A percentile compares a stretch with the other conserved stretches of the same genome.
These are phyloP conservation scores for Heliconius congener DNA, from an alignment of 1,140 invertebrate species.

Conservation along the genomic window DNA sequence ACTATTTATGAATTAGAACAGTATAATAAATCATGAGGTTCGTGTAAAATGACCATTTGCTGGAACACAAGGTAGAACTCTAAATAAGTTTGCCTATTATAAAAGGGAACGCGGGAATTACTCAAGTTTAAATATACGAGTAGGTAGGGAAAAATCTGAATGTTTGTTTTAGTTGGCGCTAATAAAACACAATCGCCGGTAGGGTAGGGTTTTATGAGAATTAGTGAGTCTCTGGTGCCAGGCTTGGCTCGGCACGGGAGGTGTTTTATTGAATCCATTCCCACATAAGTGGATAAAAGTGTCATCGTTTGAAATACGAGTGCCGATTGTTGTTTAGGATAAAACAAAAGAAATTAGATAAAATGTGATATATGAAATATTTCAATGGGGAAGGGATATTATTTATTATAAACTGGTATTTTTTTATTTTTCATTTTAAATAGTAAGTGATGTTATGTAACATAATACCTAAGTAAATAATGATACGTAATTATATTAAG, in stretches of 20 bases:
- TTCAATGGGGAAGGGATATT: neutral
- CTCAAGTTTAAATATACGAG: constrained; percentile 22
- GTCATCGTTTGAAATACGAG: constrained; percentile 24
- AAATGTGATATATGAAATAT: neutral
- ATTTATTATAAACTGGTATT: neutral
- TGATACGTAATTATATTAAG: too few relatives aligned
- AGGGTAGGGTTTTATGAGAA: constrained; percentile 31
- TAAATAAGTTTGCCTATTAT: constrained; percentile 4
- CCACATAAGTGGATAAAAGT: constrained; percentile 32
- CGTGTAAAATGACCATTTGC: constrained; percentile 16
- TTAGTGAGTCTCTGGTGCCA: constrained; percentile 31
- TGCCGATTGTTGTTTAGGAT: constrained; percentile 22
- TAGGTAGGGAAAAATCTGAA: constrained; percentile 24
- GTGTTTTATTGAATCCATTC: constrained; percentile 33
- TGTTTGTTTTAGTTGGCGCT: constrained; percentile 30
- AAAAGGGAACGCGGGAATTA: constrained; percentile 25
- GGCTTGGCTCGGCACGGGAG: constrained; percentile 28
- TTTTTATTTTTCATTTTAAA: neutral
- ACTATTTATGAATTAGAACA: neutral
- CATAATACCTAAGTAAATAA: neutral
- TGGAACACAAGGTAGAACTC: neutral
- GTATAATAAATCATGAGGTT: neutral
- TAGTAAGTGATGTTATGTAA: neutral
- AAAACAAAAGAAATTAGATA: constrained; percentile 2
- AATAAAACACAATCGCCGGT: constrained; percentile 35